A percentile compares a stretch with the other conserved stretches of the same genome.
phyloP scores from a whole-genome alignment of 2,888 invertebrate species.

The Epirrita christyi region DNA sequence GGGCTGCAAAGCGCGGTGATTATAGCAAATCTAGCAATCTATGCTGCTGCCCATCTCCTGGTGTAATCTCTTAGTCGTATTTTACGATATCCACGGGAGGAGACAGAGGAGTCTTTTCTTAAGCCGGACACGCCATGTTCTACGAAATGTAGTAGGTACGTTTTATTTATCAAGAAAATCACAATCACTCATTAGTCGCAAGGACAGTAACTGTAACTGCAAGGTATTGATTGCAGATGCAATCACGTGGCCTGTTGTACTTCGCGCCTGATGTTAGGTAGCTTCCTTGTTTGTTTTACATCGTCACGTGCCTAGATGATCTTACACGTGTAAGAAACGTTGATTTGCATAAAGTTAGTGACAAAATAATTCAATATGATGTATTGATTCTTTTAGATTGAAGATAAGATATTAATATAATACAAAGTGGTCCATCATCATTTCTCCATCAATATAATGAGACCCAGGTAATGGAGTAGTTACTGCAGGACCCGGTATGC shows the following conservation, averaged over 20 bases:
- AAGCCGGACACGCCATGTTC: neutral
- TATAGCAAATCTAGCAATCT: too few species aligned
- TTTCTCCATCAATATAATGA: neutral
- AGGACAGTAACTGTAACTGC: conserved; percentile 26
- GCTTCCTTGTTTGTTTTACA: conserved; percentile 48
- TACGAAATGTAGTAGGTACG: conserved; percentile 6
- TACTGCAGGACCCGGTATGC: too few species aligned
- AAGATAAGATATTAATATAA: too few species aligned
- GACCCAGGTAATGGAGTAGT: too few species aligned
- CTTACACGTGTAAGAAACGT: conserved; percentile 37
- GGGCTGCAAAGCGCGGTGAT: too few species aligned
- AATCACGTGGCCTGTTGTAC: conserved; percentile 28
- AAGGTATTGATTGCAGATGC: conserved; percentile 36
- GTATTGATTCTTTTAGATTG: too few species aligned
- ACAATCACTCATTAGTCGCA: conserved; percentile 28
- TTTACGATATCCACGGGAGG: too few species aligned
- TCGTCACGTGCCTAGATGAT: conserved; percentile 42
- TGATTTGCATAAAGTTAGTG: neutral
- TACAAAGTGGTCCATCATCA: too few species aligned
- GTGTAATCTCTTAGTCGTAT: too few species aligned
- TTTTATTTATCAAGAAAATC: conserved; percentile 28
- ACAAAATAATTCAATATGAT: too few species aligned
- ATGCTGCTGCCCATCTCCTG: too few species aligned
- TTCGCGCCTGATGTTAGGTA: conserved; percentile 43
- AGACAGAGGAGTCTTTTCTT: too few species aligned